These are phyloP conservation scores for Erpobdella octoculata DNA, from an alignment of 2,888 invertebrate species.

Conservation along the genomic window DNA sequence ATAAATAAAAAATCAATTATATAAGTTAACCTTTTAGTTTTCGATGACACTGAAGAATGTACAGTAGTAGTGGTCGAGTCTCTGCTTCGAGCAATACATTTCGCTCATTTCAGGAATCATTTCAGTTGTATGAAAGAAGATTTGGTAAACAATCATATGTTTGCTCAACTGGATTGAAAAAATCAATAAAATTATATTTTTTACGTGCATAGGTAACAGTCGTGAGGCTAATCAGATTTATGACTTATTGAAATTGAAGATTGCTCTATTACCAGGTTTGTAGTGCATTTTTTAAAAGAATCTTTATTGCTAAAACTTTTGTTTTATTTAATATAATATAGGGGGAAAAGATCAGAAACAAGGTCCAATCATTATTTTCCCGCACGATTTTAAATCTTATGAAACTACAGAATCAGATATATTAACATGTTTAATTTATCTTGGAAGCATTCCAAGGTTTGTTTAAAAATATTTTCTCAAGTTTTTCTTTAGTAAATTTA, in stretches of 20 bases:
- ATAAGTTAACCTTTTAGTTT: no score
- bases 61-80: no score
- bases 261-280: constrained; percentile 7
- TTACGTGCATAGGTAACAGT: neutral
- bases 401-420: constrained; percentile 4
- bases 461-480: no score
- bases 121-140: constrained; percentile 13
- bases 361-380: neutral
- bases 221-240: constrained; percentile 11
- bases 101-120: neutral
- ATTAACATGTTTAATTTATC: constrained; percentile 6
- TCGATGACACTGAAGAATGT: no score
- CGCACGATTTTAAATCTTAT: neutral
- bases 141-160: neutral
- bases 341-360: constrained; percentile 14
- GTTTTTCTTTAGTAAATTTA: neutral
- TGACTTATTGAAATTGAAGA: neutral
- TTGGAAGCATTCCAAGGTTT: constrained; percentile 21
- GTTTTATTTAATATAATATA: neutral
- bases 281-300: neutral
- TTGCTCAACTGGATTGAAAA: neutral
- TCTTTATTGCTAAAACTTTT: neutral
- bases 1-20: no score
- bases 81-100: no score
- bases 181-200: no score